Conservation (phyloP, 1,140 invertebrate species). For the Heterodera schachtii region DNA sequence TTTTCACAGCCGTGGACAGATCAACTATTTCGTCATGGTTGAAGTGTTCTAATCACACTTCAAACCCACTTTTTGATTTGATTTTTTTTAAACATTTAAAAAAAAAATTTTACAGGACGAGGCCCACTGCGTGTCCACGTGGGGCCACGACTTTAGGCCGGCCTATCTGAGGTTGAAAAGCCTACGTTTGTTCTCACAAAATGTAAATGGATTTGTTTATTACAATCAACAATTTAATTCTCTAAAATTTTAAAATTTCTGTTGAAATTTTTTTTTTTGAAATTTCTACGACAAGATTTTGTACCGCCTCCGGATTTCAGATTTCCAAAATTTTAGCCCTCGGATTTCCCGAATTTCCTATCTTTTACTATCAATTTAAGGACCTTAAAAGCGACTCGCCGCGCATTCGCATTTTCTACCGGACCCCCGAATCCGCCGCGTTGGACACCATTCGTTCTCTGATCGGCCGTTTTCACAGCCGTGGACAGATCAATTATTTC, state of each 20-base stretch:
- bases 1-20: conserved; percentile 72
- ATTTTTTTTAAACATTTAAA: no score
- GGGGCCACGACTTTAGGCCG: conserved; percentile 90
- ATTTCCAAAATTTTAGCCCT: no score
- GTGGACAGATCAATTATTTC: conserved; percentile 70
- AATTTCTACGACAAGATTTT: no score
- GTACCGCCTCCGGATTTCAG: no score
- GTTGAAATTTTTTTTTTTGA: no score
- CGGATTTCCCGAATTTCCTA: no score
- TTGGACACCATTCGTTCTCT: conserved; percentile 24
- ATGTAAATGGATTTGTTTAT: conserved; percentile 29
- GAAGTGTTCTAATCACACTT: no score
- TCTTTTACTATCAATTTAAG: no score
- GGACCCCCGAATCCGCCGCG: conserved; percentile 81
- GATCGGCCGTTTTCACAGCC: conserved; percentile 73
- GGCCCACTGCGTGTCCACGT: conserved; percentile 79
- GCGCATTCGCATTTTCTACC: conserved; percentile 80
- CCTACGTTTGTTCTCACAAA: conserved; percentile 71
- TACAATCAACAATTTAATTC: background rate
- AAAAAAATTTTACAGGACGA: conserved; percentile 69
- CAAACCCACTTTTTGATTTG: no score
- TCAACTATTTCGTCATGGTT: conserved; percentile 73
- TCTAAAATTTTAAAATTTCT: no score
- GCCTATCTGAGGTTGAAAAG: conserved; percentile 91
- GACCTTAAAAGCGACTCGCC: conserved; percentile 76